Evolutionary conservation across 2,113 vertebrate species (phyloP), one percentile per base, ranked within the genome.

Genomic region (Halichoeres trimaculatus): DNA sequence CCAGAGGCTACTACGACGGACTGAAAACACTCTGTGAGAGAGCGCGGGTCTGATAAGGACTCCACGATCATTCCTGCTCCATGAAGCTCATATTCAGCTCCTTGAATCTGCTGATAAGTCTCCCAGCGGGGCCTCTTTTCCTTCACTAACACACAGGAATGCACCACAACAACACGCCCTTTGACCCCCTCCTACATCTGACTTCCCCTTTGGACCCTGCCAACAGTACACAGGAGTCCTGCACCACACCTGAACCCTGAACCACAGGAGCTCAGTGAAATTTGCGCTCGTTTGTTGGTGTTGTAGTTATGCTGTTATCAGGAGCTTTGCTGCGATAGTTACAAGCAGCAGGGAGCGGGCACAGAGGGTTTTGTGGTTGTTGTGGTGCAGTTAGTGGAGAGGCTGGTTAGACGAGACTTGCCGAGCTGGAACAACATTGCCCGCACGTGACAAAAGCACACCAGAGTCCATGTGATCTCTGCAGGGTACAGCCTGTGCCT

Each of bases 401-500:
- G 54, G 73, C 70, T 7, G 70, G 84, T 70, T 69, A 69, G 48
- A 68, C 23, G 16, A 60, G 63, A 17, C 74, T 65, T 10, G 13
- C 59, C 35, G 52, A 53, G 77, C 70, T 75, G 78, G 66, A 81
- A 72, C 76, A 91, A 73, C 7, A 56, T 38, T 26, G 61, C 8
- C 51, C 0, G 40, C 90, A 93, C 76, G 82, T 93, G 92, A 92
- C 79, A 12, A 16, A 16, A 81, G 80, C 87, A 92, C 87, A 38
- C 74, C 75, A 51, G 58, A 65, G 76, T 86, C 90, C 92, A 92
- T 86, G 92, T 93, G 92, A 93, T 57, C 64, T 62, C 66, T 43
- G 41, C 71, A 74, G 83, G 71, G 89, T 75, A 92, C 91, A 91
- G 62, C 34, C 83, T 90, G 92, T 91, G 80, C 89, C 60, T 76